Evolutionary conservation across 2,797 vertebrate species (phyloP).

Genomic region (Myiotriccus ornatus): DNA sequence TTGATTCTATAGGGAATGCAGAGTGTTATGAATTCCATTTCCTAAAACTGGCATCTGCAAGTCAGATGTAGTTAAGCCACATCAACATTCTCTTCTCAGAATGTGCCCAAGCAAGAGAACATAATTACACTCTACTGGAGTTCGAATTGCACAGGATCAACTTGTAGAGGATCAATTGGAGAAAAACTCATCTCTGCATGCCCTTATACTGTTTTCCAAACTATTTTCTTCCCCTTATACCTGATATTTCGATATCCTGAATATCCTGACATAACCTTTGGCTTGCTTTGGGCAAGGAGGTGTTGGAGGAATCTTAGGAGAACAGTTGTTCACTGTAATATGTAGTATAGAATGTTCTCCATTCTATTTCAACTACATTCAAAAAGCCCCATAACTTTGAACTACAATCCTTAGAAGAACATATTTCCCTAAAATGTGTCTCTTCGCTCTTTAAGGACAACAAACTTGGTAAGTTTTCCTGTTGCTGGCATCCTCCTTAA

Average conservation of each 20-base stretch:
- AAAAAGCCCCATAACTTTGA: not conserved
- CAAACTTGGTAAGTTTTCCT: not conserved
- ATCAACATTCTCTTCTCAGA: not conserved
- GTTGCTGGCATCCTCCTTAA: not conserved
- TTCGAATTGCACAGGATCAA: not conserved
- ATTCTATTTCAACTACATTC: not conserved
- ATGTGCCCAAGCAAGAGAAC: not conserved
- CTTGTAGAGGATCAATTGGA: not conserved
- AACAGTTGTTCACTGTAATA: not conserved
- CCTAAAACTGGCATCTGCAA: not conserved
- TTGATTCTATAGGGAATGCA: not conserved
- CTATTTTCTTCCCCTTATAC: not conserved
- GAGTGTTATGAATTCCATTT: not conserved
- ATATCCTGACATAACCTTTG: not conserved
- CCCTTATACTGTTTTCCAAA: not conserved
- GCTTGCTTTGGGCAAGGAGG: not conserved
- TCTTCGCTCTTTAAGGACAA: not conserved
- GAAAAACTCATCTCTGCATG: not conserved
- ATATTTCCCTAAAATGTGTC: not conserved
- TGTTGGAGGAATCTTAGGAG: not conserved
- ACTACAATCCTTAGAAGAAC: not conserved
- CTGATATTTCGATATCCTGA: not conserved
- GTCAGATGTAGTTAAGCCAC: not conserved
- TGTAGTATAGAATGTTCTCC: not conserved
- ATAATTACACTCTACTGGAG: not conserved